These are phyloP conservation scores for Pangasius sanitwongsei DNA, from an alignment of 2,797 vertebrate genomes.

Conservation along the genomic window DNA sequence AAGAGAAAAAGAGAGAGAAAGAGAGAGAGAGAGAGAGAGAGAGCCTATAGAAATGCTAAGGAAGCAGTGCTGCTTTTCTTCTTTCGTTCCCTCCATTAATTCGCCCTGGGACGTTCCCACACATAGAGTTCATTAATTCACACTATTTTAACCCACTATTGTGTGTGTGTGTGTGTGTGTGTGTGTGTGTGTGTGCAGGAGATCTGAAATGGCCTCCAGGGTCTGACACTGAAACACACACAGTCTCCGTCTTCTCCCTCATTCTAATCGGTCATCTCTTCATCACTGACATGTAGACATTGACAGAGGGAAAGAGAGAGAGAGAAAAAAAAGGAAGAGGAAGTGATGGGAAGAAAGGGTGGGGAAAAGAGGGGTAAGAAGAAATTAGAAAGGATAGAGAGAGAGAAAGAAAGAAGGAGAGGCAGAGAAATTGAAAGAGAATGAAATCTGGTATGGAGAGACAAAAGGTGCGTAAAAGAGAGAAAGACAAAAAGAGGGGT, in stretches of 20 bases:
- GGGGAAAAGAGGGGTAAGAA: background rate
- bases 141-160: constrained; percentile 74
- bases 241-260: constrained; percentile 76
- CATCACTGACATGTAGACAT: constrained; percentile 59
- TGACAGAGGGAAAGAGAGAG: background rate
- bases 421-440: background rate
- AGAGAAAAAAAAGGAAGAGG: background rate
- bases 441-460: background rate
- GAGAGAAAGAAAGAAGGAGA: background rate
- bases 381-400: too few relatives aligned
- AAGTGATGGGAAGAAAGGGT: background rate
- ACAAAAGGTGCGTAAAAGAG: background rate
- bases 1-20: constrained; percentile 59
- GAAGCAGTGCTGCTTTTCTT: constrained; percentile 71
- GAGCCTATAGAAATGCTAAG: constrained; percentile 77
- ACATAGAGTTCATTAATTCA: constrained; percentile 83
- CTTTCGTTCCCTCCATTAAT: constrained; percentile 49
- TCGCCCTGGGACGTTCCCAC: constrained; percentile 77
- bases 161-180: constrained; percentile 72
- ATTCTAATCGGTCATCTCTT: constrained; percentile 71
- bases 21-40: constrained; percentile 77
- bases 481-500: background rate
- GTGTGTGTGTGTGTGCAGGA: constrained; percentile 70
- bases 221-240: constrained; percentile 65
- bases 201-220: constrained; percentile 73